Percentiles rank a stretch among this genome's conserved stretches.
These are phyloP conservation scores for Pseudochromis fuscus DNA, from an alignment of 2,797 vertebrate species.

Conservation along the genomic window DNA sequence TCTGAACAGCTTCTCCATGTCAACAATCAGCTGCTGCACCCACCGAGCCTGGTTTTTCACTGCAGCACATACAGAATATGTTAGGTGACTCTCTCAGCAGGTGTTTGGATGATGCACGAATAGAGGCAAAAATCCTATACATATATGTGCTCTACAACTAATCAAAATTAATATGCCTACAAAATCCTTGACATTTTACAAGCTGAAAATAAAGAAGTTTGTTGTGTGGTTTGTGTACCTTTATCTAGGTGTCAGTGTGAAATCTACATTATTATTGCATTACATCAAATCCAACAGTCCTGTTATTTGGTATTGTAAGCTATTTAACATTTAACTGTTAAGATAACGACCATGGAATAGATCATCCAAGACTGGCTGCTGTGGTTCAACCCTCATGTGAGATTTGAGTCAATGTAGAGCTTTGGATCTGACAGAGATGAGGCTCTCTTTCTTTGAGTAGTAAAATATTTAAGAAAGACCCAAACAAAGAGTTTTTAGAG, in stretches of 20 bases:
- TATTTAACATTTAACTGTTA: too few species aligned
- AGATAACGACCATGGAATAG: too few species aligned
- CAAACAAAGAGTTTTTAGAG: too few species aligned
- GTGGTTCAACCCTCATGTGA: too few species aligned
- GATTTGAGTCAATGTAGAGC: too few species aligned
- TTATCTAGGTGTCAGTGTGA: neutral
- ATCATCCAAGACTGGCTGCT: too few species aligned
- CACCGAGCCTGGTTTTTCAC: conserved; percentile 98
- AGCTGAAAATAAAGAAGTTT: too few species aligned
- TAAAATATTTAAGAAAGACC: too few species aligned
- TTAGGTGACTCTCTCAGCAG: neutral
- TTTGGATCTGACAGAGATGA: neutral
- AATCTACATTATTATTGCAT: neutral
- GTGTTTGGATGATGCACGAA: neutral
- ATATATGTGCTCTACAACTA: neutral
- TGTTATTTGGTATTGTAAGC: too few species aligned
- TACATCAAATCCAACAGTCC: neutral
- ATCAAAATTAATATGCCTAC: neutral
- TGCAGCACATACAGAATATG: conserved; percentile 31
- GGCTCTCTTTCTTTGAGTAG: neutral
- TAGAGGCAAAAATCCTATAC: neutral
- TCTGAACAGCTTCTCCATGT: conserved; percentile 90
- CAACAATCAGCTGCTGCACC: conserved; percentile 92
- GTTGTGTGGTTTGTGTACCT: neutral
- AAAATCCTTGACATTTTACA: too few species aligned